A percentile compares a stretch with the other conserved stretches of the same genome.
These are phyloP conservation scores for Scarus forsteni DNA, from an alignment of 2,797 vertebrate genomes.

Conservation along the genomic window DNA sequence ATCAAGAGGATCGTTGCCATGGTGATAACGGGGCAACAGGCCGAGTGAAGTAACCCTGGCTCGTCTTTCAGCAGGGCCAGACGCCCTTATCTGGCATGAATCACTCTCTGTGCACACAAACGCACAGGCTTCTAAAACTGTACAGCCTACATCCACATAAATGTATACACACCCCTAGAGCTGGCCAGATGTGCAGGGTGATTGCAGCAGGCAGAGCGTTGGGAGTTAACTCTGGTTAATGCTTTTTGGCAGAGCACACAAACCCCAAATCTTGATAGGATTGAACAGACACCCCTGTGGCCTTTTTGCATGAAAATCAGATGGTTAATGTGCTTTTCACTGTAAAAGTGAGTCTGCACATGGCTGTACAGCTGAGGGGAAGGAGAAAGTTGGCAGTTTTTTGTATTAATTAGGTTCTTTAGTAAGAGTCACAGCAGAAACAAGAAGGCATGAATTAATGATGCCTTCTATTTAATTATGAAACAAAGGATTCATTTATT, in stretches of 20 bases:
- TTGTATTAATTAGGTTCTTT: neutral
- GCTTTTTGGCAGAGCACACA: constrained; percentile 35
- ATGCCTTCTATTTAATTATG: constrained; percentile 1
- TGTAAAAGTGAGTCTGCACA: neutral
- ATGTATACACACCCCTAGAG: constrained; percentile 10
- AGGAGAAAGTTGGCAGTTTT: neutral
- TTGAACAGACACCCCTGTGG: constrained; percentile 18
- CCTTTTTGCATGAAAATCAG: constrained; percentile 14
- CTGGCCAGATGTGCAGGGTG: constrained; percentile 50
- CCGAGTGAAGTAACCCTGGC: constrained; percentile 40
- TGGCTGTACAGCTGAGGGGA: neutral
- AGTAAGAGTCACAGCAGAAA: neutral
- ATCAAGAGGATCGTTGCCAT: constrained; percentile 35
- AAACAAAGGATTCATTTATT: neutral
- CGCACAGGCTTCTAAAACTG: neutral
- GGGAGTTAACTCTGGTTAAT: constrained; percentile 27
- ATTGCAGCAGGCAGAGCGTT: constrained; percentile 20
- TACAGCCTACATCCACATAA: neutral
- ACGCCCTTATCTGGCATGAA: constrained; percentile 46
- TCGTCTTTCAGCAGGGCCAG: constrained; percentile 19
- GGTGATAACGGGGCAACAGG: constrained; percentile 28
- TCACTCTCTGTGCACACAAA: constrained; percentile 13
- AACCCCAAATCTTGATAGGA: constrained; percentile 8
- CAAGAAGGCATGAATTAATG: neutral
- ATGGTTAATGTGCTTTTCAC: neutral